Conservation (phyloP, 2,888 invertebrate species). For the Hirtodrosophila confusa region DNA sequence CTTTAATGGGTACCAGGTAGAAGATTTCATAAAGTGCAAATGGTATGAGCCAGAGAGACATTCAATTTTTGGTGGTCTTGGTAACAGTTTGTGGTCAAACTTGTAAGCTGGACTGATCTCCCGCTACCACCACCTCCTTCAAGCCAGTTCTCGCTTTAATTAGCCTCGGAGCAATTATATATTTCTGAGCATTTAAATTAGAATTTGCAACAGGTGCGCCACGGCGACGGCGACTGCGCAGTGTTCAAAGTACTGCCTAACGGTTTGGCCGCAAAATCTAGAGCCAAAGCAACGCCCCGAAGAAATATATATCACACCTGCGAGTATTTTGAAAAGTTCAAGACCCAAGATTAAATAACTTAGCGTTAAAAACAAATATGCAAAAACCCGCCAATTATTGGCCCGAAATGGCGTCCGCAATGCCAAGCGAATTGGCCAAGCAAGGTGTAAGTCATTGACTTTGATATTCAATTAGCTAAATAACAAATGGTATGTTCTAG, state of each 20-base stretch:
- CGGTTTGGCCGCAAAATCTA: constrained; percentile 51
- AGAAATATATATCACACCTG: constrained; percentile 42
- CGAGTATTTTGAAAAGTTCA: constrained; percentile 59
- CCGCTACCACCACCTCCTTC: constrained; percentile 9
- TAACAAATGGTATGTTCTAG: constrained; percentile 69
- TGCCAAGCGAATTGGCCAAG: constrained; percentile 67
- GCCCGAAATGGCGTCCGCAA: constrained; percentile 72
- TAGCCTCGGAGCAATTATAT: constrained; percentile 61
- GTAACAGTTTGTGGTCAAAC: constrained; percentile 3
- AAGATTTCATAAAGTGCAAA: too few relatives aligned
- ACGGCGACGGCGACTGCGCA: constrained; percentile 21
- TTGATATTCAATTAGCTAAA: constrained; percentile 79
- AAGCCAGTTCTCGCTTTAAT: constrained; percentile 73
- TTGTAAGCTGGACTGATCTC: constrained; percentile 34
- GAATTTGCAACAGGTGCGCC: constrained; percentile 74
- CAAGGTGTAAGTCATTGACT: constrained; percentile 79
- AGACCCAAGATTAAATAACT: constrained; percentile 64
- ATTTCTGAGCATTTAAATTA: constrained; percentile 66
- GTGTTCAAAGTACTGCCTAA: constrained; percentile 56
- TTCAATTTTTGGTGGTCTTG: too few relatives aligned
- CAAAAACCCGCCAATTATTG: constrained; percentile 62
- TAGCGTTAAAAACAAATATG: not conserved
- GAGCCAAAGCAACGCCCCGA: constrained; percentile 32
- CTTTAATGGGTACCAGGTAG: too few relatives aligned
- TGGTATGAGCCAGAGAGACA: too few relatives aligned